phyloP scores from a whole-genome alignment of 2,888 invertebrate genomes.

The Torymus texanus region DNA sequence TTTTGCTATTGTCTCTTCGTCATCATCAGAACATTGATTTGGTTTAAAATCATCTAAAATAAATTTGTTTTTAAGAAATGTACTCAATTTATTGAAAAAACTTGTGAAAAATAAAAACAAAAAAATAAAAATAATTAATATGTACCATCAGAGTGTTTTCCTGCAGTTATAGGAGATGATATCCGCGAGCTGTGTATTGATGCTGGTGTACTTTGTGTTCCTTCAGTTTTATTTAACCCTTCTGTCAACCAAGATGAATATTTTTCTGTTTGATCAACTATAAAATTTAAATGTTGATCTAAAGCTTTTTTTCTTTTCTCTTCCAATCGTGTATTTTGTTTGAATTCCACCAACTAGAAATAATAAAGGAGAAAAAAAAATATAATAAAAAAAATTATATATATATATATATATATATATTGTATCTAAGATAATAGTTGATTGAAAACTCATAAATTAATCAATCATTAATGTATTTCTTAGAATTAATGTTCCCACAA shows the following conservation, averaged over 20 bases:
- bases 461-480: constrained; percentile 25
- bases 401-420: constrained; percentile 39
- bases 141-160: constrained; percentile 71
- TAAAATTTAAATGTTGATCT: constrained; percentile 97
- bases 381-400: constrained; percentile 11
- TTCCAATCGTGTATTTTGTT: constrained; percentile 93
- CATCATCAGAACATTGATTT: constrained; percentile 86
- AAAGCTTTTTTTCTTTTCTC: constrained; percentile 95
- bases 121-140: not conserved
- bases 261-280: constrained; percentile 98
- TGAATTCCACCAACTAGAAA: constrained; percentile 90
- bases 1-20: constrained; percentile 95
- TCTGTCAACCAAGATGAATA: constrained; percentile 94
- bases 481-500: constrained; percentile 73
- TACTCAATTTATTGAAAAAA: not conserved
- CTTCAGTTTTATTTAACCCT: constrained; percentile 83
- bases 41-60: constrained; percentile 89
- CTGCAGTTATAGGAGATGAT: constrained; percentile 70
- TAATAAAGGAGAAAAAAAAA: constrained; percentile 41
- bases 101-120: not conserved
- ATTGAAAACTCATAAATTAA: constrained; percentile 35
- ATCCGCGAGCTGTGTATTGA: constrained; percentile 74
- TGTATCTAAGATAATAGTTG: constrained; percentile 52
- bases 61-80: too few relatives aligned
- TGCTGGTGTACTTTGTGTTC: constrained; percentile 71